These are phyloP conservation scores for Prorops nasuta DNA, from an alignment of 1,140 invertebrate species.

Conservation along the genomic window DNA sequence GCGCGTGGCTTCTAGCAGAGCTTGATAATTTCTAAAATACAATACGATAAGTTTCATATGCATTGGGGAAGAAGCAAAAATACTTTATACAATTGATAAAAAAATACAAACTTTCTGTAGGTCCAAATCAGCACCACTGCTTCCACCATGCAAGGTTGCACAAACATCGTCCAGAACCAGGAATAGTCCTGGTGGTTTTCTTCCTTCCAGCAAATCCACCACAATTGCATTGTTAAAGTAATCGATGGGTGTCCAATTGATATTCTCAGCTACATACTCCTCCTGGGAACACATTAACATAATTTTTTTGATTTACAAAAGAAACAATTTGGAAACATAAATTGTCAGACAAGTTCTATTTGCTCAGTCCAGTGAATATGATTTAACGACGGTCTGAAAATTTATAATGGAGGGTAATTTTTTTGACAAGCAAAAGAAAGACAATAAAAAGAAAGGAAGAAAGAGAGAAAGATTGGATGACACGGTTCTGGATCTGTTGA, in stretches of 20 bases:
- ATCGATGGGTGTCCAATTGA: slow-evolving; percentile 73
- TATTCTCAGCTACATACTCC: slow-evolving; percentile 72
- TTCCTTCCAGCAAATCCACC: slow-evolving; percentile 68
- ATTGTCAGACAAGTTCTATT: too few species aligned
- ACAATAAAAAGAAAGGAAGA: too few species aligned
- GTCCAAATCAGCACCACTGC: slow-evolving; percentile 65
- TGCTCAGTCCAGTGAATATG: too few species aligned
- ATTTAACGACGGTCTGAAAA: too few species aligned
- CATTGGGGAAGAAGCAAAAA: slow-evolving; percentile 9
- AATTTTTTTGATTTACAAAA: too few species aligned
- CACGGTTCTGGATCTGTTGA: too few species aligned
- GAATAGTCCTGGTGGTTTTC: slow-evolving; percentile 64
- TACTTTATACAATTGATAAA: too few species aligned
- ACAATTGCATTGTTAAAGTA: slow-evolving; percentile 78
- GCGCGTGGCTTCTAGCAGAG: slow-evolving; percentile 60
- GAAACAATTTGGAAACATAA: too few species aligned
- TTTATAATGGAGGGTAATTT: too few species aligned
- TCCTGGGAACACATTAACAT: too few species aligned
- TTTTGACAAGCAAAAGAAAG: too few species aligned
- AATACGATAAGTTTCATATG: slow-evolving; percentile 9
- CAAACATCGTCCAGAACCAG: slow-evolving; percentile 73
- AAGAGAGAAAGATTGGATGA: too few species aligned
- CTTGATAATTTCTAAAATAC: neutral
- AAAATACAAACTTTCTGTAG: slow-evolving; percentile 62
- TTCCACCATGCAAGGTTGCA: slow-evolving; percentile 72